Evolutionary conservation across 2,113 vertebrate species (phyloP).

Genomic region (Dasypus novemcinctus): DNA sequence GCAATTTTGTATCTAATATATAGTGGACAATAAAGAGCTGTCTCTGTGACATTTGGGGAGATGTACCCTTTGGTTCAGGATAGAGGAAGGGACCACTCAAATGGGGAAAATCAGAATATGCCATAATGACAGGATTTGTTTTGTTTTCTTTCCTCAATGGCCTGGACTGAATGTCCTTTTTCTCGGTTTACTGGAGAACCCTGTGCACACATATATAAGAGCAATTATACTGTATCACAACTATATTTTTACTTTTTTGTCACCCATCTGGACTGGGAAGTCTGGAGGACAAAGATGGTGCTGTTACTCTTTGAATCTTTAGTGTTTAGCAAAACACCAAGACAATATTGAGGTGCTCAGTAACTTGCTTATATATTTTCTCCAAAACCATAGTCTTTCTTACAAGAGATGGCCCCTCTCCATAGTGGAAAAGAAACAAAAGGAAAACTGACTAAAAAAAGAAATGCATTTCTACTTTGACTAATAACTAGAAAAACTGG

Average conservation of each 20-base stretch:
- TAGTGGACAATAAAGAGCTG: not conserved
- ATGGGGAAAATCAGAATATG: not conserved
- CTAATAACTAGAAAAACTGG: not conserved
- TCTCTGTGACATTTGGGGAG: not conserved
- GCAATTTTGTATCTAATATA: not conserved
- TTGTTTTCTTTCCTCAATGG: not conserved
- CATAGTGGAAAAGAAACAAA: not conserved
- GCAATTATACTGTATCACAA: not conserved
- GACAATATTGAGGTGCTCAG: not conserved
- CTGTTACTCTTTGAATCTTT: not conserved
- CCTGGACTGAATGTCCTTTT: not conserved
- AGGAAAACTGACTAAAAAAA: not conserved
- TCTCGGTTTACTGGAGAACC: not conserved
- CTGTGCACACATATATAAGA: not conserved
- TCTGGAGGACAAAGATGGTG: not conserved
- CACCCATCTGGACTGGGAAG: not conserved
- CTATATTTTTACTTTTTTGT: not conserved
- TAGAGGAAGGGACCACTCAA: not conserved
- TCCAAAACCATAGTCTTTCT: not conserved
- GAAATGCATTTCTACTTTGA: not conserved
- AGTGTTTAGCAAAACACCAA: not conserved
- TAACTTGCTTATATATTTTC: not conserved
- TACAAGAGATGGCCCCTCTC: not conserved
- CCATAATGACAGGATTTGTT: not conserved
- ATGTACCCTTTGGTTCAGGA: not conserved